A percentile compares a stretch with the other conserved stretches of the same genome.
Evolutionary conservation across 2,888 invertebrate species (phyloP).

Genomic region (Tenthredo livida): DNA sequence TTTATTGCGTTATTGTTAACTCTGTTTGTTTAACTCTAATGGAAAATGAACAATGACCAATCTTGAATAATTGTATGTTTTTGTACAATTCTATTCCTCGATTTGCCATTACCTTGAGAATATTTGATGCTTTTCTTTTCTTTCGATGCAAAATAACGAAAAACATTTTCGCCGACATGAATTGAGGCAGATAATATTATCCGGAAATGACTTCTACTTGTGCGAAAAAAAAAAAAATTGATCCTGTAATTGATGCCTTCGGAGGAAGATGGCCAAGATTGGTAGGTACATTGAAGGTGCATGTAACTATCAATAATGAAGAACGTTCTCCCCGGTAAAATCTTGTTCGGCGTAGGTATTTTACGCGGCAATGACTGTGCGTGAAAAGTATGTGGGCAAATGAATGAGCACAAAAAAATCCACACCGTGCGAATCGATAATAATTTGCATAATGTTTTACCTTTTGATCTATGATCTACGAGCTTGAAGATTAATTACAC

Average conservation of each 20-base stretch:
- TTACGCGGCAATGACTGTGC: slow-evolving; percentile 17
- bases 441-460: slow-evolving; percentile 33
- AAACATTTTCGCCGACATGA: background rate
- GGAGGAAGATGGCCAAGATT: background rate
- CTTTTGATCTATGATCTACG: slow-evolving; percentile 32
- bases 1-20: background rate
- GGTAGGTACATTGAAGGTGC: slow-evolving; percentile 32
- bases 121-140: background rate
- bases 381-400: slow-evolving; percentile 10
- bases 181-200: background rate
- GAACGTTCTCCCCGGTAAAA: slow-evolving; percentile 25
- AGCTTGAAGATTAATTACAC: slow-evolving; percentile 30
- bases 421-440: slow-evolving; percentile 21
- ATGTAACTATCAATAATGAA: slow-evolving; percentile 45
- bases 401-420: background rate
- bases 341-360: slow-evolving; percentile 35
- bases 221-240: background rate
- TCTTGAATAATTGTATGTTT: background rate
- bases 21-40: background rate
- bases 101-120: background rate
- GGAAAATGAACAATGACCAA: background rate
- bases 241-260: background rate
- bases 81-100: background rate
- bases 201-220: background rate
- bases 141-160: background rate